These are phyloP conservation scores for Drosophila recens DNA, from an alignment of 2,888 invertebrate genomes.

Conservation along the genomic window DNA sequence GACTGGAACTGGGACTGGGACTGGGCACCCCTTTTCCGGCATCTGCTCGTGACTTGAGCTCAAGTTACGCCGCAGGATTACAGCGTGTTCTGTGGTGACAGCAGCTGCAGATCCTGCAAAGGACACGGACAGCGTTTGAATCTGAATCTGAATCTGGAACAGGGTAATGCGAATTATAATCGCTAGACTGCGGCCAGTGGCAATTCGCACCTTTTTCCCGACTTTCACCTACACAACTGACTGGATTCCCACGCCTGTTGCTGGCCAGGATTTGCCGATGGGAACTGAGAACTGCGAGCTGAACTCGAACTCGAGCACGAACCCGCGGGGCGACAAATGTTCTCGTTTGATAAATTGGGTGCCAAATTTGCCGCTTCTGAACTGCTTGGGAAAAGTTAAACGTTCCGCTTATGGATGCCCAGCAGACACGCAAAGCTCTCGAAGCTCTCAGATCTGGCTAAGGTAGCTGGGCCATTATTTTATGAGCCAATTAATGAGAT, in stretches of 20 bases:
- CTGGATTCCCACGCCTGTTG: constrained; percentile 78
- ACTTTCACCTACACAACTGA: constrained; percentile 43
- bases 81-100: constrained; percentile 40
- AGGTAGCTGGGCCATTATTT: constrained; percentile 61
- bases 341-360: constrained; percentile 77
- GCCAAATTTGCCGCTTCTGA: constrained; percentile 75
- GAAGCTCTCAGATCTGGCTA: constrained; percentile 1
- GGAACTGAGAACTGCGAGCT: constrained; percentile 25
- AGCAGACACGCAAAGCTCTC: constrained; percentile 71
- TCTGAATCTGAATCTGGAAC: constrained; percentile 15
- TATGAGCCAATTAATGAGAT: constrained; percentile 73
- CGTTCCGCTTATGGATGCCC: constrained; percentile 67
- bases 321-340: constrained; percentile 63
- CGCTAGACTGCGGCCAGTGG: constrained; percentile 67
- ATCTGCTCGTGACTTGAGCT: constrained; percentile 59
- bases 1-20: not conserved
- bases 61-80: constrained; percentile 67
- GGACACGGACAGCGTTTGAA: constrained; percentile 42
- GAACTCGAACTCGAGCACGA: constrained; percentile 7
- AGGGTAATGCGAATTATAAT: constrained; percentile 78
- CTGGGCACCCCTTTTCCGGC: constrained; percentile 51
- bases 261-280: constrained; percentile 38
- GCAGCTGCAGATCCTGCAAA: constrained; percentile 48
- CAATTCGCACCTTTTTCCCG: constrained; percentile 22
- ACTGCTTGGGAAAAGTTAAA: constrained; percentile 78